Conservation (phyloP, 2,113 vertebrate species). For the Procavia capensis region DNA sequence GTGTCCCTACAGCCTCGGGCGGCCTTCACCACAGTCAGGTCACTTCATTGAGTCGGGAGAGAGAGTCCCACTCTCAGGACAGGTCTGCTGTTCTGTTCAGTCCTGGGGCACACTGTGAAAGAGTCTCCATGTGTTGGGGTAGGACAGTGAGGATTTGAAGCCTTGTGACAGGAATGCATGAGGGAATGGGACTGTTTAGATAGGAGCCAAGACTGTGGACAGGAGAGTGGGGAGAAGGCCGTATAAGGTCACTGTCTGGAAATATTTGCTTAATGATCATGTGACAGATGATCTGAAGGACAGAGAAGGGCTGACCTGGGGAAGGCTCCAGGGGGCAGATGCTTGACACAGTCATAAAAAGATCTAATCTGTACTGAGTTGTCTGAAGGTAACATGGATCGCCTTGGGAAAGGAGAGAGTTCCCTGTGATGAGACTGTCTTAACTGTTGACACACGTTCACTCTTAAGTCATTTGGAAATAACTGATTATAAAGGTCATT, state of each 20-base stretch:
- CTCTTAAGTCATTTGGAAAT: not conserved
- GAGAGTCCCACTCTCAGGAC: not conserved
- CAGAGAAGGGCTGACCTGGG: not conserved
- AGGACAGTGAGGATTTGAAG: not conserved
- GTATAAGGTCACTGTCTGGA: not conserved
- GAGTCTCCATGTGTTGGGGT: not conserved
- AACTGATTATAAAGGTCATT: not conserved
- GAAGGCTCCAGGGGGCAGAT: not conserved
- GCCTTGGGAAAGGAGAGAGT: not conserved
- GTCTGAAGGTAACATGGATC: constrained; percentile 3
- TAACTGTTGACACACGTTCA: not conserved
- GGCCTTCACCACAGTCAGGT: not conserved
- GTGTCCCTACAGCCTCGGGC: not conserved
- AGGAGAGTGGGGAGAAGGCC: not conserved
- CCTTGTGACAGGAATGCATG: not conserved
- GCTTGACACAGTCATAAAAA: not conserved
- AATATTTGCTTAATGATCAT: not conserved
- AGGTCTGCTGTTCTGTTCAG: not conserved
- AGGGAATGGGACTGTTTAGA: not conserved
- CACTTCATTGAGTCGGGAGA: not conserved
- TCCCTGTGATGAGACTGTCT: not conserved
- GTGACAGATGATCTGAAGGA: not conserved
- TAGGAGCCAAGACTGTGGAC: not conserved
- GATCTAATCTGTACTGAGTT: not conserved
- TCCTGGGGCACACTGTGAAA: constrained; percentile 3